Evolutionary conservation across 2,113 vertebrate species (phyloP), one percentile per base, ranked within the genome.

Genomic region (Poeciliopsis retropinna): DNA sequence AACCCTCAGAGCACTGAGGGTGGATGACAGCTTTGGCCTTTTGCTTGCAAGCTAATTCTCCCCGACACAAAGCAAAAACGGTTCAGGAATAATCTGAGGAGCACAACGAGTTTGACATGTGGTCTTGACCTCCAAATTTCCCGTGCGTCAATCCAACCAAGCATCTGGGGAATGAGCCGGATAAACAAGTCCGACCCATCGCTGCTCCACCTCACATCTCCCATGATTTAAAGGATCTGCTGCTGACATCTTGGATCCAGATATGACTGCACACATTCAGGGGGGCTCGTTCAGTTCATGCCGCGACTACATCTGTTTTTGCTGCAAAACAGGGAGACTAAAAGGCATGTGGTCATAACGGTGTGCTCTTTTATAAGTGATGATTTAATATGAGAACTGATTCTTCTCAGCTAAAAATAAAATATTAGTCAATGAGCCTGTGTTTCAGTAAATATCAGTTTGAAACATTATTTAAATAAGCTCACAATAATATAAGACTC

Each of bases 381-480:
- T 60, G 32, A 66, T 63, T 62, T 62, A 72, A 57, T 57, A 41
- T 72, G 28, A 60, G 57, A 76, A 72, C 17, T 1, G 27, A 12
- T 9, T 4, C 10, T 29, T 47, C 41, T 31, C 8, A 51, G 22
- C 51, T 54, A 54, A 54, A 10, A n/a, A 54, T 54, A 7, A n/a
- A 54, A 54, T 17, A 10, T 10, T 54, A 54, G 22, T 8, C 7
- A n/a, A 8, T 54, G 51, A 54, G 51, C 2, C 51, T 54, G 51
- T 17, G 51, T 25, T 54, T 7, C 19, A 54, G 51, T 10, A 25
- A 54, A 19, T 25, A 25, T 54, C 22, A 3, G 19, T 54, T n/a
- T 17, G 19, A 54, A 17, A 54, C 22, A 54, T 25, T 2, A 19
- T 54, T 10, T 7, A n/a, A 54, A 25, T 25, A 10, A 54, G 6